Conservation (phyloP, 2,113 vertebrate genomes). For the Phocoena phocoena region DNA sequence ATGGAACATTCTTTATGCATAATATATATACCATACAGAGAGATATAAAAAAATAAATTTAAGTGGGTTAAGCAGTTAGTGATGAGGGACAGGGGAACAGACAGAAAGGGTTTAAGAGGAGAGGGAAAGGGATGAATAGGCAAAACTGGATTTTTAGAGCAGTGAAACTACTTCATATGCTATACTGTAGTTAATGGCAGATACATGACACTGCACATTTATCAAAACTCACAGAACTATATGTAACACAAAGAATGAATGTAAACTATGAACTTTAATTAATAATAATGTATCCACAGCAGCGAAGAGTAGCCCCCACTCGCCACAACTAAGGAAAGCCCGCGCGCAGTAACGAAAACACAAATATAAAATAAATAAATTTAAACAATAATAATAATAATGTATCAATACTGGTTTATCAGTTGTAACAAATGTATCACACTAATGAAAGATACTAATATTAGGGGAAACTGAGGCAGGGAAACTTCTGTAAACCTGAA, state of each 20-base stretch:
- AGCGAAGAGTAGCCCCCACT: no score
- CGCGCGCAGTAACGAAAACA: no score
- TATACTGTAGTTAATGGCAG: neutral
- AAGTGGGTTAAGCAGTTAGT: neutral
- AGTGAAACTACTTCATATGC: neutral
- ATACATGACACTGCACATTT: neutral
- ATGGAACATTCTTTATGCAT: neutral
- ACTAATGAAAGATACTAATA: neutral
- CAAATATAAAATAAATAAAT: no score
- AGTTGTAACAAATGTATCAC: neutral
- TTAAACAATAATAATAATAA: neutral
- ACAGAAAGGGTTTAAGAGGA: neutral
- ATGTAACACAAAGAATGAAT: neutral
- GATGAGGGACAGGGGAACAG: fast-evolving
- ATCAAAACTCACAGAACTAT: neutral
- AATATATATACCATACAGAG: neutral
- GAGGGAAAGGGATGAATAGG: neutral
- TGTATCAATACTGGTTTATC: neutral
- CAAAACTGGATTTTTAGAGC: fast-evolving
- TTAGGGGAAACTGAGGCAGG: neutral
- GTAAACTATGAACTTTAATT: neutral
- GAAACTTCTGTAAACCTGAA: neutral
- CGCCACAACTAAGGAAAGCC: no score
- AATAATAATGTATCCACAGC: neutral
- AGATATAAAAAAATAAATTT: neutral